A percentile compares a stretch with the other conserved stretches of the same genome.
phyloP scores from a whole-genome alignment of 2,113 vertebrate species.

The Desmodus rotundus region DNA sequence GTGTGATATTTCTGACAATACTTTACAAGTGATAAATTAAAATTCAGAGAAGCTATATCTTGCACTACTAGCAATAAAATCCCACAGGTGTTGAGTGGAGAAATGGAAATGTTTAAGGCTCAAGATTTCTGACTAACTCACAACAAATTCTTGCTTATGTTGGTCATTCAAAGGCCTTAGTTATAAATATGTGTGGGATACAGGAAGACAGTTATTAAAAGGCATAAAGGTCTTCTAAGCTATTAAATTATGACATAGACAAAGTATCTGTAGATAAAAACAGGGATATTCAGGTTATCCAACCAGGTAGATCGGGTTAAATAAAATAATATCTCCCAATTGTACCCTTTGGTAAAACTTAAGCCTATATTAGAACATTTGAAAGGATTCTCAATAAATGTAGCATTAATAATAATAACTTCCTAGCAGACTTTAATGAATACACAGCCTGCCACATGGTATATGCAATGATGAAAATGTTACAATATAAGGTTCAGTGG shows the following conservation, averaged over 20 bases:
- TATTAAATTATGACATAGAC: not conserved
- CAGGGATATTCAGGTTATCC: not conserved
- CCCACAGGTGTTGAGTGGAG: not conserved
- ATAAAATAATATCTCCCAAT: not conserved
- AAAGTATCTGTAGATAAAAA: not conserved
- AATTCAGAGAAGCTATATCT: not conserved
- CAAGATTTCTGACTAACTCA: not conserved
- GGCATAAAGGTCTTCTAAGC: not conserved
- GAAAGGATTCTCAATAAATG: not conserved
- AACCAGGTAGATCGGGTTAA: not conserved
- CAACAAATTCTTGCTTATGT: not conserved
- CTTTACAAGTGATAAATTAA: slow-evolving; percentile 3
- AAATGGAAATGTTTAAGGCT: not conserved
- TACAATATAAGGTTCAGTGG: not conserved
- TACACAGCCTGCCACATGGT: not conserved
- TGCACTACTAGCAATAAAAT: not conserved
- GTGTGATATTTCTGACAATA: not conserved
- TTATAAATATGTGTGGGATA: not conserved
- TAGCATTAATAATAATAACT: not conserved
- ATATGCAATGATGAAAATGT: not conserved
- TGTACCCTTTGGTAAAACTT: not conserved
- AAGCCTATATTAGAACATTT: not conserved
- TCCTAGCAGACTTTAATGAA: not conserved
- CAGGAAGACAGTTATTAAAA: not conserved
- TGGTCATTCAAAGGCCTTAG: not conserved